Base-by-base conservation (phyloP, 2,888 invertebrate species). In the Cosmopolites sordidus region DNA sequence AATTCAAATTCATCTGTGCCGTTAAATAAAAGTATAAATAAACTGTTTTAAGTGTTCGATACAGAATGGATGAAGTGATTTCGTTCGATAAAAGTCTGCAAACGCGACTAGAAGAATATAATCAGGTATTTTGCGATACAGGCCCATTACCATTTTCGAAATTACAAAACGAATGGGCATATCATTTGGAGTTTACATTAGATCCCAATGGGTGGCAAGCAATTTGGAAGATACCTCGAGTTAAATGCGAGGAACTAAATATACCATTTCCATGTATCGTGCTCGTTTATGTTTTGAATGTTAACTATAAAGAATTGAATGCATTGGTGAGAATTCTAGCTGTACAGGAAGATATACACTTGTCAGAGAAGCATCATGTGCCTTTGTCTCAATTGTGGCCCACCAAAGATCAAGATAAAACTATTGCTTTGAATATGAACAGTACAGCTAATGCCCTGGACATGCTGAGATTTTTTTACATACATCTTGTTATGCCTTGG, bases 131-230 rank as follows among this genome's bases (percentile, higher is more conserved):
- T 11, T 74, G 74, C 1, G 72, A 71, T 37, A 72, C 70, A 8
- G 65, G 69, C 11, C 58, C 73, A 1, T 67, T 79, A 12, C 75
- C 79, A 2, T 76, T 77, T 1, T 77, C 78, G 1, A 71, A 75
- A 58, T 76, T 83, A 2, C 71, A 72, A 43, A 69, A 73, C 2
- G 79, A 79, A 67, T 83, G 82, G 82, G 69, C 74, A 1, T 77
- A 73, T 60, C 78, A 77, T 59, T 64, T 81, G 0, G 83, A 85
- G 63, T 63, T 83, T 18, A 71, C 80, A 0, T 71, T 85, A 1
- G 85, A 86, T 61, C 81, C 82, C 0, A 78, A 78, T 0, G 86
- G 85, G 0, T 86, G 86, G 86, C 82, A 83, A 62, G 84, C 83
- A 0, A 63, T 86, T 6, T 86, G 86, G 86, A 85, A 84, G 69